Conservation (phyloP, 1,140 invertebrate species). For the Rhopalosiphum maidis region DNA sequence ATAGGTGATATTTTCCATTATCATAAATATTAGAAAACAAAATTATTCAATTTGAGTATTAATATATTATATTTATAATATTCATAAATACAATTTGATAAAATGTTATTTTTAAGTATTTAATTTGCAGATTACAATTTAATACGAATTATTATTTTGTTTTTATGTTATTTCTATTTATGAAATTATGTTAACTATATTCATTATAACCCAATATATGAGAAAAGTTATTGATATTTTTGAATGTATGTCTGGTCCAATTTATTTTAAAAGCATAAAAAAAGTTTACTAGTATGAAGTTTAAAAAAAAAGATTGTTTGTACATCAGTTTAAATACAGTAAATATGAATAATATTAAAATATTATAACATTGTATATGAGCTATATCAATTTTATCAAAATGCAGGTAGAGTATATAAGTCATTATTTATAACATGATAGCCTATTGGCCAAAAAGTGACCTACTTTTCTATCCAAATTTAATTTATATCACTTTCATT, state of each 20-base stretch:
- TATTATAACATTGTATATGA: neutral
- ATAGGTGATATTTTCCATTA: neutral
- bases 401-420: neutral
- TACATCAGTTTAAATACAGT: neutral
- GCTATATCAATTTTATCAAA: neutral
- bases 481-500: slow-evolving; percentile 5
- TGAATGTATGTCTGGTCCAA: neutral
- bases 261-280: neutral
- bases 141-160: neutral
- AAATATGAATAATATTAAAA: neutral
- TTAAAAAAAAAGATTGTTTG: neutral
- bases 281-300: neutral
- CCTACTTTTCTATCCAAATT: neutral
- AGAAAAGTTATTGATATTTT: neutral
- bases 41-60: neutral
- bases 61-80: neutral
- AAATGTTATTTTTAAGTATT: neutral
- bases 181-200: neutral
- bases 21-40: neutral
- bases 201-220: neutral
- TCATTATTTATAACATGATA: neutral
- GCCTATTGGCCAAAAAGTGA: neutral
- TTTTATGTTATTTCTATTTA: neutral
- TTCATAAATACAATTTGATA: neutral
- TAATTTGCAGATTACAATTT: neutral